phyloP scores from a whole-genome alignment of 2,888 invertebrate species.

The Chloroclystis v-ata region DNA sequence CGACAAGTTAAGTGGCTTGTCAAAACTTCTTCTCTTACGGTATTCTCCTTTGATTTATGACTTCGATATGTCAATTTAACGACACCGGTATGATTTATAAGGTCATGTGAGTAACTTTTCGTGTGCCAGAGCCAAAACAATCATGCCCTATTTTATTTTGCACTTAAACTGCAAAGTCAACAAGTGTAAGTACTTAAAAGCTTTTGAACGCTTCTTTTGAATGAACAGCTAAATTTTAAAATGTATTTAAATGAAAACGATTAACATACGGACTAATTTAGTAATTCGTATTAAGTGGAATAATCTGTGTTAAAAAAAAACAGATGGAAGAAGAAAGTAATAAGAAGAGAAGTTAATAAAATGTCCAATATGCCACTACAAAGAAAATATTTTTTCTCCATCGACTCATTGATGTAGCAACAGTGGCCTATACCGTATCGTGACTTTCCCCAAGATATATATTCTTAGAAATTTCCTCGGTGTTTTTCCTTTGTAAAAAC shows the following conservation, averaged over 20 bases:
- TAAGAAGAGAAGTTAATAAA: too few species aligned
- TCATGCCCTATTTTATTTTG: constrained; percentile 7
- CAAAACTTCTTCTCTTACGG: constrained; percentile 69
- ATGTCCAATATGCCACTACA: too few species aligned
- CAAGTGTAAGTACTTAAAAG: constrained; percentile 4
- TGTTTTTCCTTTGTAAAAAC: too few species aligned
- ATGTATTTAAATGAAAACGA: neutral
- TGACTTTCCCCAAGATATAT: too few species aligned
- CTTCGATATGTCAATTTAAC: constrained; percentile 71
- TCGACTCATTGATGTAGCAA: too few species aligned
- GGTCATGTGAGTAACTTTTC: constrained; percentile 50
- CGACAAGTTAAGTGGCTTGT: constrained; percentile 64
- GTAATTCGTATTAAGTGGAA: too few species aligned
- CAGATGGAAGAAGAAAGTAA: too few species aligned
- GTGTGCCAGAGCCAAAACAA: constrained; percentile 17
- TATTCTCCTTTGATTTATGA: constrained; percentile 71
- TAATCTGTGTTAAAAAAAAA: too few species aligned
- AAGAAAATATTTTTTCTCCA: too few species aligned
- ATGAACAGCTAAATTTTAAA: neutral
- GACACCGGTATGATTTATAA: constrained; percentile 72
- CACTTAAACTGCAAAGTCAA: constrained; percentile 11
- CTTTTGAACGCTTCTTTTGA: neutral
- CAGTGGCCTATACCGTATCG: too few species aligned
- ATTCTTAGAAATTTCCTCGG: too few species aligned
- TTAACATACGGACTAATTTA: too few species aligned